Evolutionary conservation across 2,888 invertebrate species (phyloP), one percentile per base, ranked within the genome.

Genomic region (Leucozona laternaria): DNA sequence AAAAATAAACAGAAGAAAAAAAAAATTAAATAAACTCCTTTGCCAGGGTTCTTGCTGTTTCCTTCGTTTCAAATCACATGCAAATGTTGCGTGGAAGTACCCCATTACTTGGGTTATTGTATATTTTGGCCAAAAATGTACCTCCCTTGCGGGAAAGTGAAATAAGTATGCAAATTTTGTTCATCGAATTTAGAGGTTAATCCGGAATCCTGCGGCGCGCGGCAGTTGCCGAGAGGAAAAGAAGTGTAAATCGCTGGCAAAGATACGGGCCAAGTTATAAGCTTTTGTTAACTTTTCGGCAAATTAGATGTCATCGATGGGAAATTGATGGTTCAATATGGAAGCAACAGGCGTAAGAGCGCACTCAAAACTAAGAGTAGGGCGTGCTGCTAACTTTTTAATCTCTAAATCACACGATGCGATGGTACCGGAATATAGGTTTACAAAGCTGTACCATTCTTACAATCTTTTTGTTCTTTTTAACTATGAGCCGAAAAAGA

Each of bases 241-340:
- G 62, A 81, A 81, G 85, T 85, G 85, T 80, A 85, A 80, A 81
- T 85, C 68, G 80, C 80, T 22, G 20, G 17, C 58, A 43, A 60
- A 43, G 77, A 85, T 60, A 66, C 71, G 76, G 17, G 28, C 66
- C 71, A 57, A 34, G 68, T 60, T 60, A 73, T 85, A 80, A 84
- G 71, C 68, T 80, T 80, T 85, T 85, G 80, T 85, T 77, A 85
- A 80, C 85, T 85, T 80, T 85, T 85, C 68, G 81, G 81, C 81
- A 85, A 85, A 85, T 85, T 85, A 85, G 81, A 85, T 81, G 85
- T 78, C 85, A 85, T 81, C 85, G 85, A 85, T 85, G 71, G 77
- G 68, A 77, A 77, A 85, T 77, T 81, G 85, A 85, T 85, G 77
- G 62, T 58, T 81, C 81, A 81, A 85, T 85, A 37, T 70, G 81